Evolutionary conservation across 2,888 invertebrate genomes (phyloP), one percentile per base, ranked within the genome.

Genomic region (Glyphotaelius pellucidus): DNA sequence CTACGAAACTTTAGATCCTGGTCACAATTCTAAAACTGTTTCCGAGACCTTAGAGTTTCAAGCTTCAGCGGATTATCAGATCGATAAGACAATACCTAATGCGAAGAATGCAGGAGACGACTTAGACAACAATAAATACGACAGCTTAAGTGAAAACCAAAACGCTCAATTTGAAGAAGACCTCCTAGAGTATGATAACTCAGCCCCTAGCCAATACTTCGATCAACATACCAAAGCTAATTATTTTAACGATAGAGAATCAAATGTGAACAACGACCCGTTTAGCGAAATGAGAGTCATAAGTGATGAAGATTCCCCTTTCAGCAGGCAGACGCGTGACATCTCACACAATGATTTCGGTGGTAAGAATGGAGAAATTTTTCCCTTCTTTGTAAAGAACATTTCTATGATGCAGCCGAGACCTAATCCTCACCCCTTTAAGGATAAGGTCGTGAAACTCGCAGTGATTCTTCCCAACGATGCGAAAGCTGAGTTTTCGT

Each of bases 381-480:
- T 83, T 35, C 42, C 86, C 5, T 25, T 42, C 42, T 90, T 89
- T 67, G 92, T 92, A 25, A 91, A 87, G 81, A 92, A 92, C 32
- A 95, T 95, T 30, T 95, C 95, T 93, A 95, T 95, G 89, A 95
- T 96, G 91, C 94, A 96, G 90, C 94, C 95, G 92, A 95, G 95
- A 80, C 95, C 95, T 93, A 94, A 90, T 67, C 93, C 94, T 67
- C 95, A 95, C 92, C 94, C 94, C 92, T 96, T 96, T 94, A 93
- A 94, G 83, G 95, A 96, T 86, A 96, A 95, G 93, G 95, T 96
- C 85, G 96, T 97, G 19, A 96, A 96, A 93, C 95, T 97, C 83
- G 97, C 97, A 4, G 97, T 97, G 25, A 95, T 97, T 83, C 96
- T 97, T 87, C 97, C 97, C 0, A 96, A 96, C 79, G 96, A 97